A percentile compares a stretch with the other conserved stretches of the same genome.
Conservation (phyloP, 2,888 invertebrate species). For the Leuctra nigra region DNA sequence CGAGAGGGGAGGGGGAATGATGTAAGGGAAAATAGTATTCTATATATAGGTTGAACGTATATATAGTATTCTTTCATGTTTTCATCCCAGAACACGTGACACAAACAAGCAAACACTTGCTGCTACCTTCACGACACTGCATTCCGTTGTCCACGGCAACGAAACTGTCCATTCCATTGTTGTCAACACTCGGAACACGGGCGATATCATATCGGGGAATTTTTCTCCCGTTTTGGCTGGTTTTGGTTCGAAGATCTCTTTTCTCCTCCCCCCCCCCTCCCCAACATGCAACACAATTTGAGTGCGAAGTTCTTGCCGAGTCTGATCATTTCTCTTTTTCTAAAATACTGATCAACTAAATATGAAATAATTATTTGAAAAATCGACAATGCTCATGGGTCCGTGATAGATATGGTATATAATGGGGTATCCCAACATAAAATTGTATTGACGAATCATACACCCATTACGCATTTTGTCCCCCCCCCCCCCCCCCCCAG, state of each 20-base stretch:
- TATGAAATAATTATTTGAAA: too few species aligned
- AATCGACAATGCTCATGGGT: too few species aligned
- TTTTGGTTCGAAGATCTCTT: conserved; percentile 2
- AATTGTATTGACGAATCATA: too few species aligned
- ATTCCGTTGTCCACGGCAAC: not conserved
- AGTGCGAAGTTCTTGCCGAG: too few species aligned
- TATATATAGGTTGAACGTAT: conserved; percentile 14
- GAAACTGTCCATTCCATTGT: not conserved
- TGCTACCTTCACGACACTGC: too few species aligned
- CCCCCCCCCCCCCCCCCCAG: too few species aligned
- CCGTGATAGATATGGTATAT: too few species aligned
- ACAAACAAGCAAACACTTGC: too few species aligned
- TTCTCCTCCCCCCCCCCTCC: conserved; percentile 4
- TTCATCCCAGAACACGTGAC: not conserved
- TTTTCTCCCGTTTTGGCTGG: not conserved
- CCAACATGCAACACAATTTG: not conserved
- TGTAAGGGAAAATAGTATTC: conserved; percentile 12
- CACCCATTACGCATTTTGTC: too few species aligned
- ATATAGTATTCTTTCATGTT: conserved; percentile 8
- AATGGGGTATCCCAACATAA: too few species aligned
- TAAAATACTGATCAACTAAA: too few species aligned
- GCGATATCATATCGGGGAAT: not conserved
- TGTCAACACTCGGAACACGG: not conserved
- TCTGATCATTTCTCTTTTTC: too few species aligned
- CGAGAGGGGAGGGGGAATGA: conserved; percentile 8